A percentile compares a stretch with the other conserved stretches of the same genome.
phyloP scores from a whole-genome alignment of 2,888 invertebrate species.

The Eurytoma adleriae region DNA sequence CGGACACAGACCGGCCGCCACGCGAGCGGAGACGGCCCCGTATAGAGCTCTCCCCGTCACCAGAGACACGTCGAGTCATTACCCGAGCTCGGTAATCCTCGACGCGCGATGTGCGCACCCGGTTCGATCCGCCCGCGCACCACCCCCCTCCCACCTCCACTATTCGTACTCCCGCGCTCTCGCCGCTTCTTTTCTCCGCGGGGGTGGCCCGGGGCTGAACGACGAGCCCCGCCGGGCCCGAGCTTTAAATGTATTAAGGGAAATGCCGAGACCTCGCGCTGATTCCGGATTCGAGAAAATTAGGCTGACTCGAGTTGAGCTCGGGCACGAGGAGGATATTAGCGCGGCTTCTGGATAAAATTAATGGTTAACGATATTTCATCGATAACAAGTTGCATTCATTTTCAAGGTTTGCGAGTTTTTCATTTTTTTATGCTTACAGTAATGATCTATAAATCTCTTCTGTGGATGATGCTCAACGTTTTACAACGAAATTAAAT shows the following conservation, averaged over 20 bases:
- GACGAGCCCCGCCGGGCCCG: too few species aligned
- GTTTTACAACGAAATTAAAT: too few species aligned
- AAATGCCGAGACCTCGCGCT: too few species aligned
- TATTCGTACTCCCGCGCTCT: background rate
- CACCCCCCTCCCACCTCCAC: background rate
- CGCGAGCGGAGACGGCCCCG: background rate
- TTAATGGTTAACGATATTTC: too few species aligned
- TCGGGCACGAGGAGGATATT: too few species aligned
- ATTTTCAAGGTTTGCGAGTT: too few species aligned
- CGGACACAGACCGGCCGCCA: slow-evolving; percentile 4
- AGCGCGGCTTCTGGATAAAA: too few species aligned
- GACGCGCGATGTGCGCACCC: slow-evolving; percentile 14
- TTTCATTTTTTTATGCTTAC: too few species aligned
- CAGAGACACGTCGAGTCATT: slow-evolving; percentile 42
- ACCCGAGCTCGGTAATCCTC: slow-evolving; percentile 29
- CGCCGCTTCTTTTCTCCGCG: background rate
- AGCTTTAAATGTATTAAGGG: too few species aligned
- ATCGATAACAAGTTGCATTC: too few species aligned
- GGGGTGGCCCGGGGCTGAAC: background rate
- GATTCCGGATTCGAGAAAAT: background rate
- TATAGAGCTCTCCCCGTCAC: background rate
- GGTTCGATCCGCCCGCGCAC: background rate
- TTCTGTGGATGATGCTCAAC: too few species aligned
- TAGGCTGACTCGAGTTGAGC: background rate
- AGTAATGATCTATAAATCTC: too few species aligned